phyloP scores from a whole-genome alignment of 64 coral and sea anemone species.

The Stichodactyla helianthus region DNA sequence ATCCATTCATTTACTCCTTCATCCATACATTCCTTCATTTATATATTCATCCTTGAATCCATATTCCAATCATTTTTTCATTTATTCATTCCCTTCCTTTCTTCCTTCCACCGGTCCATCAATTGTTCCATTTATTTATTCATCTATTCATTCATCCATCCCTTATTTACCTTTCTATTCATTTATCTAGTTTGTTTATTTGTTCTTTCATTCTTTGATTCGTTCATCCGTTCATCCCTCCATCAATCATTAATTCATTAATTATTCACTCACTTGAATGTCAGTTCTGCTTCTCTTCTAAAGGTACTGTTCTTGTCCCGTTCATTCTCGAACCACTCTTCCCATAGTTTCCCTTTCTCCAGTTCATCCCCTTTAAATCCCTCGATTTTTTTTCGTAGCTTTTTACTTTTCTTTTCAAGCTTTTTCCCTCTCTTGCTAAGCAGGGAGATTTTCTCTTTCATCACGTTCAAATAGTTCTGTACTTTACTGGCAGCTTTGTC shows the following conservation, averaged over 20 bases:
- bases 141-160: too few relatives aligned
- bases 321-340: constrained; percentile 63
- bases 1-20: too few relatives aligned
- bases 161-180: too few relatives aligned
- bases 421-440: constrained; percentile 75
- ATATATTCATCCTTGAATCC: neutral
- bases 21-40: neutral
- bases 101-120: too few relatives aligned
- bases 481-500: constrained; percentile 42
- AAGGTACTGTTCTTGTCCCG: constrained; percentile 65
- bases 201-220: too few relatives aligned
- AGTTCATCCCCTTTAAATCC: constrained; percentile 68
- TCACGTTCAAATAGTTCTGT: constrained; percentile 46
- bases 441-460: constrained; percentile 82
- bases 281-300: constrained; percentile 78
- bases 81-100: too few relatives aligned
- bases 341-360: constrained; percentile 58
- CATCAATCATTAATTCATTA: too few relatives aligned
- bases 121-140: too few relatives aligned
- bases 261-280: constrained; percentile 60
- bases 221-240: too few relatives aligned
- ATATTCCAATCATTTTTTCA: too few relatives aligned
- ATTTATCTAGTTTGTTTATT: too few relatives aligned
- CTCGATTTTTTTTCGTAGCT: constrained; percentile 43
- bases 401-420: constrained; percentile 68